Evolutionary conservation across 2,888 invertebrate genomes (phyloP), one percentile per base, ranked within the genome.

Genomic region (Xestia xanthographa): DNA sequence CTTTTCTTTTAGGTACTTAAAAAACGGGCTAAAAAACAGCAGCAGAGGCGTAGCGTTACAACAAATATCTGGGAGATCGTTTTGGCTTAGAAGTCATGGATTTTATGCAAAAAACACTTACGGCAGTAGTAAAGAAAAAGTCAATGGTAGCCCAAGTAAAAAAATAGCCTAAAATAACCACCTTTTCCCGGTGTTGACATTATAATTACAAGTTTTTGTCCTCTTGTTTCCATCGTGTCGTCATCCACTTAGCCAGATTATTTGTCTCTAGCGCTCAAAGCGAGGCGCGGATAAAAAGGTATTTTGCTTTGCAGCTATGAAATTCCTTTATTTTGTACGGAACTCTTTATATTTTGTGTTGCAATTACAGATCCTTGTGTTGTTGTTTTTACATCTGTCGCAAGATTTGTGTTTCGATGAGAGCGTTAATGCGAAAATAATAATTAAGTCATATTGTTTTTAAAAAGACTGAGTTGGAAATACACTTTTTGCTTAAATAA

Each of bases 191-290:
- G 34, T 63, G 69, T 53, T 45, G 58, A 63, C 66, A 63, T 63
- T 66, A 48, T 22, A 70, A 58, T 78, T 72, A 82, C n/a, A 1
- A 71, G 41, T 53, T 67, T 77, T 63, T 66, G 20, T 65, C 20
- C 14, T 29, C 12, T 66, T 11, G n/a, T 74, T 67, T 43, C 45
- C 66, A 48, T 50, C 14, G 34, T 34, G 75, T 29, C 29, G 65
- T 65, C 63, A 69, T 69, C 72, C 84, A 79, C 73, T 76, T 74
- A 74, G 66, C 75, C 45, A 74, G 73, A 85, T 84, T 85, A 82
- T 85, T 82, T 83, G 60, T 79, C 66, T 63, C 68, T 60, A 62
- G 56, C 62, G 66, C 43, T 62, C 67, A 85, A 71, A 79, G 79
- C 67, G 50, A 56, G 62, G 22, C 11, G 43, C 20, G 34, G n/a